A percentile compares a stretch with the other conserved stretches of the same genome.
Conservation (phyloP, 1,140 invertebrate genomes). For the Tribolium castaneum region DNA sequence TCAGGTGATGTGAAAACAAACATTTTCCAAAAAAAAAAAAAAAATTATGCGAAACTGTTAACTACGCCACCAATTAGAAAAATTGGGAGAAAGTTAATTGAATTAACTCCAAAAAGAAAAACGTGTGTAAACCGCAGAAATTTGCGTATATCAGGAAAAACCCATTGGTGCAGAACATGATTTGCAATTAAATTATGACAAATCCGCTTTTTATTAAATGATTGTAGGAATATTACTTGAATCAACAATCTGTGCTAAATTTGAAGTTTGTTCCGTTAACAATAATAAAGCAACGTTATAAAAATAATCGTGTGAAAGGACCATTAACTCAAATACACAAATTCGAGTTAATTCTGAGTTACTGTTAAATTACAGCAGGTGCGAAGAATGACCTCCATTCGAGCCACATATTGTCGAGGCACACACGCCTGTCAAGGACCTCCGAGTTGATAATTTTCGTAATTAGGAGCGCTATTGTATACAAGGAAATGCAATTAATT, state of each 20-base stretch:
- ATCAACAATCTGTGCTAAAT: neutral
- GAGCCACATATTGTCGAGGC: neutral
- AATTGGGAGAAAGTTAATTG: neutral
- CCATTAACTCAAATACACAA: neutral
- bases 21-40: neutral
- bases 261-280: neutral
- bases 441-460: neutral
- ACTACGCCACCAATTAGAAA: neutral
- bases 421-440: neutral
- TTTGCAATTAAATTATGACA: constrained; percentile 23
- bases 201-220: neutral
- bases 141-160: constrained; percentile 1
- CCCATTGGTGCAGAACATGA: constrained; percentile 1
- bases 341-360: neutral
- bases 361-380: neutral
- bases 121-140: neutral
- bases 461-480: neutral
- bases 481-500: neutral
- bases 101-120: neutral
- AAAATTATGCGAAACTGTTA: neutral
- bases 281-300: neutral
- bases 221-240: neutral
- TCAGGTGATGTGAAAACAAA: neutral
- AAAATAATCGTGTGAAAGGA: constrained; percentile 2
- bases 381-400: neutral